phyloP scores from a whole-genome alignment of 2,113 vertebrate species.

The Lanius collurio region DNA sequence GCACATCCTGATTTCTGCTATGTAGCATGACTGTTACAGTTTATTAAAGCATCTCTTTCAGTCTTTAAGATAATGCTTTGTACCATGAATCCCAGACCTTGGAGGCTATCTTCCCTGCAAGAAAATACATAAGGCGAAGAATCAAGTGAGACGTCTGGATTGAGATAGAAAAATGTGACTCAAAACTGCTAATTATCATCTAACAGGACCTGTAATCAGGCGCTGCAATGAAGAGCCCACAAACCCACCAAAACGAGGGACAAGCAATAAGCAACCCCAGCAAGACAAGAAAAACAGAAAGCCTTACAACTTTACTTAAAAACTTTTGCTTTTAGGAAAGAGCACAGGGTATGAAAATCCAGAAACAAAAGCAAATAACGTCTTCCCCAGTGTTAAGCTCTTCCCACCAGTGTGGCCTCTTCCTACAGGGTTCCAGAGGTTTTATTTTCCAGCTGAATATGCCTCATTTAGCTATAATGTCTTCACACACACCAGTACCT shows the following conservation, averaged over 20 bases:
- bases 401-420: not conserved
- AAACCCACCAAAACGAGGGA: not conserved
- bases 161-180: not conserved
- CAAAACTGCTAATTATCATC: not conserved
- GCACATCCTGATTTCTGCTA: conserved; percentile 6
- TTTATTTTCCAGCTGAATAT: not conserved
- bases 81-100: not conserved
- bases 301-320: not conserved
- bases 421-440: not conserved
- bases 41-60: conserved; percentile 21
- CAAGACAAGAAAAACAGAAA: not conserved
- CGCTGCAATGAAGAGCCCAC: not conserved
- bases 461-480: not conserved
- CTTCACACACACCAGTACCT: not conserved
- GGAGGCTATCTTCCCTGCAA: not conserved
- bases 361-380: not conserved
- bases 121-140: not conserved
- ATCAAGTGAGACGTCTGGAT: not conserved
- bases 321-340: not conserved
- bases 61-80: not conserved
- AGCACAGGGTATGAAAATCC: not conserved
- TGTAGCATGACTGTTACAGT: not conserved
- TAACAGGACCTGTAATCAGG: not conserved
- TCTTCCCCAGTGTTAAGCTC: not conserved
- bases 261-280: not conserved